Conservation (phyloP, 2,113 vertebrate species). For the Platichthys stellatus region DNA sequence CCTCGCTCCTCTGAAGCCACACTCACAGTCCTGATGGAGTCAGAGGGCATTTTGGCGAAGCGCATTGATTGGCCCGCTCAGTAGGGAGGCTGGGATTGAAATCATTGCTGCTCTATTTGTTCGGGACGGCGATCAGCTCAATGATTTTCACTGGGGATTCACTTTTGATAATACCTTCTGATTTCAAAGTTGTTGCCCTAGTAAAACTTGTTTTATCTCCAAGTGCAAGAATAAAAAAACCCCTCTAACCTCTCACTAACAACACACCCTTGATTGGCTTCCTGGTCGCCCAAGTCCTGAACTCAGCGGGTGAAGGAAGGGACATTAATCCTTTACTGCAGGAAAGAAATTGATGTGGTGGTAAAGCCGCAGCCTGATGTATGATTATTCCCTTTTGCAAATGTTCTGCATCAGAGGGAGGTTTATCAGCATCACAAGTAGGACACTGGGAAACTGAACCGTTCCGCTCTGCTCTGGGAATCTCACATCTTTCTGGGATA, state of each 20-base stretch:
- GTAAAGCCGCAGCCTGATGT: neutral
- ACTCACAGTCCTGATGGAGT: slow-evolving; percentile 25
- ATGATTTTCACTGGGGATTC: slow-evolving; percentile 38
- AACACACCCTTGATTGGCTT: neutral
- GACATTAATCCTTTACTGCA: neutral
- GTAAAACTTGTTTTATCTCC: neutral
- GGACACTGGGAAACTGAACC: slow-evolving; percentile 33
- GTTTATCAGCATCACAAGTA: slow-evolving; percentile 45
- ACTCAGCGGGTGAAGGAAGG: neutral
- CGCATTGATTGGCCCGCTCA: slow-evolving; percentile 54
- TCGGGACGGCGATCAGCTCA: slow-evolving; percentile 8
- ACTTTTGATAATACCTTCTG: neutral
- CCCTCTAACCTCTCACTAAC: neutral
- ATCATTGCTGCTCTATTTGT: slow-evolving; percentile 70
- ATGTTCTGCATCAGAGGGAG: slow-evolving; percentile 19
- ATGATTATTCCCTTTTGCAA: neutral
- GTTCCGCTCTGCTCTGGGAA: slow-evolving; percentile 30
- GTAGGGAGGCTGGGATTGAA: slow-evolving; percentile 29
- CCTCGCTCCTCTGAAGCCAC: neutral
- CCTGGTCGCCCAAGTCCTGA: neutral
- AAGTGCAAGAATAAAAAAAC: neutral
- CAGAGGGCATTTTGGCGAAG: neutral
- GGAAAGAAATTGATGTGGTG: neutral
- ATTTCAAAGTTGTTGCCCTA: neutral
- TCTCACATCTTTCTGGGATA: slow-evolving; percentile 43